Conservation (phyloP, 2,888 invertebrate genomes). For the Cephus runcator region DNA sequence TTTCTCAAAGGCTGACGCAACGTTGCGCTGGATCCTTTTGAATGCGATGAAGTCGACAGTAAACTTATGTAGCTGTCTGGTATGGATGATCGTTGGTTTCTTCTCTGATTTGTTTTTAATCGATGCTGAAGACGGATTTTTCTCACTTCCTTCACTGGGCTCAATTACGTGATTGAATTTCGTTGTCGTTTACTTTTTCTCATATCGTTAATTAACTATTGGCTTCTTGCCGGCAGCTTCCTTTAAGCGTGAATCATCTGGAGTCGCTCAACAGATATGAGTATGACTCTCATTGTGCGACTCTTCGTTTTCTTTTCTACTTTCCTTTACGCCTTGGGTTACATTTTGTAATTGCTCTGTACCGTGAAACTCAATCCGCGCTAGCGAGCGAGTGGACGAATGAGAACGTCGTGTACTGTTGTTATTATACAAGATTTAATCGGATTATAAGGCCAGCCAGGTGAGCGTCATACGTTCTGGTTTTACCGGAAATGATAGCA, state of each 20-base stretch:
- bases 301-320: constrained; percentile 4
- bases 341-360: constrained; percentile 4
- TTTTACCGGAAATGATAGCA: background rate
- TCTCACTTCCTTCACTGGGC: background rate
- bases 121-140: background rate
- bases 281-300: background rate
- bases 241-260: background rate
- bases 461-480: background rate
- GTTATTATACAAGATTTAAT: constrained; percentile 5
- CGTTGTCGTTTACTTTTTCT: background rate
- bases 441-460: background rate
- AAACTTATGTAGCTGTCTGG: background rate
- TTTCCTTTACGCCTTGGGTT: constrained; percentile 6
- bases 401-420: background rate
- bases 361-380: background rate
- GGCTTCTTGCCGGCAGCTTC: background rate
- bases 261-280: background rate
- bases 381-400: background rate
- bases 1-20: background rate
- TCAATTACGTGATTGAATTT: background rate
- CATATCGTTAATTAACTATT: background rate
- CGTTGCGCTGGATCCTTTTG: background rate
- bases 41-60: background rate
- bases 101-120: background rate
- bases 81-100: background rate